phyloP scores from a whole-genome alignment of 2,888 invertebrate genomes.

The Monopis laevigella region DNA sequence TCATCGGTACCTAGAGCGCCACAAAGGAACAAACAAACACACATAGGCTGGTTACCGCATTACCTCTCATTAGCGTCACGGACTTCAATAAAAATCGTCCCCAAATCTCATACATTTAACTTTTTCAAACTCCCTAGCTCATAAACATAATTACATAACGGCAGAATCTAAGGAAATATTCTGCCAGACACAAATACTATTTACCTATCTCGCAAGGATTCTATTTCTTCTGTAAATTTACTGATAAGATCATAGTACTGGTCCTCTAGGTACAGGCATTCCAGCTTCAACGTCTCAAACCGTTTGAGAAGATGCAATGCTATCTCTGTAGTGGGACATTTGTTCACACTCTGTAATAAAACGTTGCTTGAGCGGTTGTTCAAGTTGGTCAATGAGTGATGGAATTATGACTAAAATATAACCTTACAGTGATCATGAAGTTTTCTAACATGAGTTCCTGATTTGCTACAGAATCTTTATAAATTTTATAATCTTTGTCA shows the following conservation, averaged over 20 bases:
- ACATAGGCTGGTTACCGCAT: too few relatives aligned
- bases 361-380: not conserved
- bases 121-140: not conserved
- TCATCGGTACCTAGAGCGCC: too few relatives aligned
- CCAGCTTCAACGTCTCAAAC: conserved; percentile 78
- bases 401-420: not conserved
- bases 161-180: not conserved
- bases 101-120: not conserved
- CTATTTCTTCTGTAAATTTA: conserved; percentile 75
- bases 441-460: conserved; percentile 77
- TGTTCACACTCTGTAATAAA: conserved; percentile 43
- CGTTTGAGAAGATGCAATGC: conserved; percentile 59
- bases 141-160: not conserved
- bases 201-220: conserved; percentile 72
- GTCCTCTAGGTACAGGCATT: conserved; percentile 77
- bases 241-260: conserved; percentile 77
- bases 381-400: not conserved
- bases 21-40: too few relatives aligned
- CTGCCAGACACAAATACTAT: not conserved
- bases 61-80: too few relatives aligned
- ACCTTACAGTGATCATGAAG: conserved; percentile 70
- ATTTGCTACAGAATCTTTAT: conserved; percentile 72
- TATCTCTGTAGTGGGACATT: conserved; percentile 60
- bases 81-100: not conserved
- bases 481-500: conserved; percentile 79